A percentile compares a stretch with the other conserved stretches of the same genome.
phyloP scores from a whole-genome alignment of 1,140 invertebrate genomes.

The Platorchestia sp. region DNA sequence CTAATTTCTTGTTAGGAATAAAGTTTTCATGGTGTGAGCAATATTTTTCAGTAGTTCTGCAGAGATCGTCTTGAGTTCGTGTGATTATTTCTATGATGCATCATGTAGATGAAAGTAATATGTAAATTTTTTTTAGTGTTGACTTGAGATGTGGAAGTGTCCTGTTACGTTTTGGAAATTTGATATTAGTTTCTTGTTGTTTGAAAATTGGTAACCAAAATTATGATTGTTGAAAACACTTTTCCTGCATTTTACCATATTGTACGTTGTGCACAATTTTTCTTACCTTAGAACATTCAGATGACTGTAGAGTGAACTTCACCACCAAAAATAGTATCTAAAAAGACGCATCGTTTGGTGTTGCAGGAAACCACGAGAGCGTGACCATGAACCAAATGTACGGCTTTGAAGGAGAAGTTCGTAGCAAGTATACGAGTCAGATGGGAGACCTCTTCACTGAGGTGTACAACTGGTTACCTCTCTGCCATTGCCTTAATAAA shows the following conservation, averaged over 20 bases:
- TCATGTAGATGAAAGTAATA: not conserved
- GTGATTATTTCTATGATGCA: not conserved
- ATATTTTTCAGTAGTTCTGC: conserved; percentile 41
- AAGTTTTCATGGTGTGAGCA: not conserved
- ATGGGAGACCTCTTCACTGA: conserved; percentile 99
- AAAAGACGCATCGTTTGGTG: not conserved
- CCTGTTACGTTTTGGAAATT: too few relatives aligned
- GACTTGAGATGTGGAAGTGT: too few relatives aligned
- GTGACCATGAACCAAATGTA: conserved; percentile 99
- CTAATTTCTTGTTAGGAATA: not conserved
- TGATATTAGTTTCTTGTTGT: too few relatives aligned
- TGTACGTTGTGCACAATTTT: too few relatives aligned
- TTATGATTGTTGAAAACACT: too few relatives aligned
- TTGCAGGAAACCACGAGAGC: conserved; percentile 96
- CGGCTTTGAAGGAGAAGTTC: conserved; percentile 98
- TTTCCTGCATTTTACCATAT: too few relatives aligned
- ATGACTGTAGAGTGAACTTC: too few relatives aligned
- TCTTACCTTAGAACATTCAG: too few relatives aligned
- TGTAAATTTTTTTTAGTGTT: too few relatives aligned
- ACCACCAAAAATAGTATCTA: too few relatives aligned
- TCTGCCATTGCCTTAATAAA: conserved; percentile 95
- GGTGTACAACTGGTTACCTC: conserved; percentile 97
- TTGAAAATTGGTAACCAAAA: too few relatives aligned
- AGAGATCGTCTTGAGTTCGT: not conserved
- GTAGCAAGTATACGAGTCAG: conserved; percentile 91